Conservation (phyloP, 1,140 invertebrate species). For the Zaprionus ghesquierei region DNA sequence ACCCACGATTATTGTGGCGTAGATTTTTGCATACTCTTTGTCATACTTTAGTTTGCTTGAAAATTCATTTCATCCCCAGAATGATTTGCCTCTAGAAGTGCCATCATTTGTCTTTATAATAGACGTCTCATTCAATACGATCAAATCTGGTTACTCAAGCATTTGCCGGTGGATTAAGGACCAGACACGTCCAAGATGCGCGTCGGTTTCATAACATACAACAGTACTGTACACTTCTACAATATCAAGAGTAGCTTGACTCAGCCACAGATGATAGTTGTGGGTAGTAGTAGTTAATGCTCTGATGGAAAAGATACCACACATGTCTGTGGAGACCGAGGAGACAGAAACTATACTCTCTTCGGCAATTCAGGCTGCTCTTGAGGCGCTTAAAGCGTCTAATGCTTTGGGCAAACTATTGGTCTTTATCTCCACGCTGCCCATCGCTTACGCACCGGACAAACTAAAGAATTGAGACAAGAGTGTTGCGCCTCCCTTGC, state of each 20-base stretch:
- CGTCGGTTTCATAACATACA: conserved; percentile 98
- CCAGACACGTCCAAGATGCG: conserved; percentile 90
- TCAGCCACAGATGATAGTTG: conserved; percentile 98
- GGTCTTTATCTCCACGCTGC: conserved; percentile 97
- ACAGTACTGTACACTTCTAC: conserved; percentile 97
- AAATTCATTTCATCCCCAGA: conserved; percentile 84
- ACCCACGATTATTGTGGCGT: conserved; percentile 99
- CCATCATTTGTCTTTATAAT: conserved; percentile 98
- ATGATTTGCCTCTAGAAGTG: conserved; percentile 94
- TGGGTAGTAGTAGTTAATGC: conserved; percentile 94
- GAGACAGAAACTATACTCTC: conserved; percentile 97
- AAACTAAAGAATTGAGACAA: conserved; percentile 98
- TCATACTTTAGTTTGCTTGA: no score
- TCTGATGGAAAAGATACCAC: conserved; percentile 95
- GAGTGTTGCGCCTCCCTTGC: no score
- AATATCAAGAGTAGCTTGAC: conserved; percentile 94
- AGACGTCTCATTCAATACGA: conserved; percentile 98
- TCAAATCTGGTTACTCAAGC: conserved; percentile 94
- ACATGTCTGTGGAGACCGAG: conserved; percentile 94
- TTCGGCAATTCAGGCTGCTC: conserved; percentile 97
- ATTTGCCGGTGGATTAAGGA: conserved; percentile 93
- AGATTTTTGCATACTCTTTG: conserved; percentile 44
- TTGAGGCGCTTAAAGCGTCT: conserved; percentile 96
- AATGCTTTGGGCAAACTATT: conserved; percentile 96
- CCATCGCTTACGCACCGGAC: conserved; percentile 96